Evolutionary conservation across 2,797 vertebrate species (phyloP).

Genomic region (Anguilla marmorata): DNA sequence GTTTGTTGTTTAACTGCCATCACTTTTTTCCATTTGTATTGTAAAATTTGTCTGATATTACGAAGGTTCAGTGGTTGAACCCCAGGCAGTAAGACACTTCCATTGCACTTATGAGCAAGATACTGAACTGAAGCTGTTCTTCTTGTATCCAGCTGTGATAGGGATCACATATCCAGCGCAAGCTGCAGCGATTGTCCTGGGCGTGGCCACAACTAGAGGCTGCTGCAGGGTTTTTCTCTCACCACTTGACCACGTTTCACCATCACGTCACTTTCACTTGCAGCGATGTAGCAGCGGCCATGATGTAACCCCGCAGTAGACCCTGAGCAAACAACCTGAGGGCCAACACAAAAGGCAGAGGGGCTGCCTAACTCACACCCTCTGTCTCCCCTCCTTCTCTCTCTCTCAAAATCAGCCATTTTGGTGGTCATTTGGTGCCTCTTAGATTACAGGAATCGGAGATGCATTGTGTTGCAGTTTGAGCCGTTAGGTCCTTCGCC

Average conservation of each 20-base stretch:
- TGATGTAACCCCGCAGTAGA: conserved; percentile 66
- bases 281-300: conserved; percentile 45
- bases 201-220: not conserved
- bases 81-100: too few species aligned
- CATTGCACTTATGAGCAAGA: too few species aligned
- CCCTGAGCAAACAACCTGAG: conserved; percentile 65
- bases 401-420: too few species aligned
- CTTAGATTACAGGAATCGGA: not conserved
- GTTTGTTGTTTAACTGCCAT: too few species aligned
- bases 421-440: not conserved
- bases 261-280: conserved; percentile 75
- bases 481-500: too few species aligned
- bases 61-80: too few species aligned
- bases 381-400: not conserved
- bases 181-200: not conserved
- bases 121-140: too few species aligned
- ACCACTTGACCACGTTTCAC: conserved; percentile 59
- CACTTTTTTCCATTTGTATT: too few species aligned
- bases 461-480: too few species aligned
- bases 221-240: conserved; percentile 48
- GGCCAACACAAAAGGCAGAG: not conserved
- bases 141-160: too few species aligned
- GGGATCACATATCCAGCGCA: too few species aligned
- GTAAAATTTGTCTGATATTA: too few species aligned
- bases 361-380: not conserved